Evolutionary conservation across 1,140 invertebrate species (phyloP), one percentile per base, ranked within the genome.

Genomic region (Calephelis nemesis): DNA sequence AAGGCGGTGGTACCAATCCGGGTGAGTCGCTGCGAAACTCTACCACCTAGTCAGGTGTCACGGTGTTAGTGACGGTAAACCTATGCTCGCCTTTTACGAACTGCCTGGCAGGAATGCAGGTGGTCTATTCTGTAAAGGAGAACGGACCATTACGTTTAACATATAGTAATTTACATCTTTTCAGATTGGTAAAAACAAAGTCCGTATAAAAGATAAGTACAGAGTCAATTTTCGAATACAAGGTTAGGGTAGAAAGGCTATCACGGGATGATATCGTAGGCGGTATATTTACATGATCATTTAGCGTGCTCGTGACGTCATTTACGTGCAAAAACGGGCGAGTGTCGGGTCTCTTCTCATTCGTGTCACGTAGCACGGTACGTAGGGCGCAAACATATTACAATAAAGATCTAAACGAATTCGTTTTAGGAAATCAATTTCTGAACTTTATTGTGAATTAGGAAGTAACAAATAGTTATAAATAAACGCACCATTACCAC

Each of bases 311-410:
- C 75, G 79, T 82, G 78, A 79, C 77, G 69, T 76, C 74, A 75
- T 77, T 76, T 77, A 72, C 71, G 76, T 65, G 47, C 63, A 50
- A 65, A 65, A 65, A 65, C n/a, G 30, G 15, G 54, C 54, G 54
- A 40, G 54, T 60, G 54, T 60, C 15, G 63, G 49, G 49, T 12
- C 66, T 63, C 66, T 79, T 79, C 49, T 45, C 45, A 85, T 84
- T 84, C 83, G 63, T 63, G 77, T 78, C 84, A 87, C 85, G 85
- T 85, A 70, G 73, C 62, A 67, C 60, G 47, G 73, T 62, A 65
- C 76, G 75, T 71, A 71, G 76, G 45, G 63, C 50, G n/a, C 65
- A 67, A 67, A 67, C 65, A 66, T 66, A 66, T 66, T 52, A 15
- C 52, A 67, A 58, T 58, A 67, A 67, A 45, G 45, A 67, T 60